A percentile compares a stretch with the other conserved stretches of the same genome.
These are phyloP conservation scores for Apamea monoglypha DNA, from an alignment of 2,888 invertebrate species.

Conservation along the genomic window DNA sequence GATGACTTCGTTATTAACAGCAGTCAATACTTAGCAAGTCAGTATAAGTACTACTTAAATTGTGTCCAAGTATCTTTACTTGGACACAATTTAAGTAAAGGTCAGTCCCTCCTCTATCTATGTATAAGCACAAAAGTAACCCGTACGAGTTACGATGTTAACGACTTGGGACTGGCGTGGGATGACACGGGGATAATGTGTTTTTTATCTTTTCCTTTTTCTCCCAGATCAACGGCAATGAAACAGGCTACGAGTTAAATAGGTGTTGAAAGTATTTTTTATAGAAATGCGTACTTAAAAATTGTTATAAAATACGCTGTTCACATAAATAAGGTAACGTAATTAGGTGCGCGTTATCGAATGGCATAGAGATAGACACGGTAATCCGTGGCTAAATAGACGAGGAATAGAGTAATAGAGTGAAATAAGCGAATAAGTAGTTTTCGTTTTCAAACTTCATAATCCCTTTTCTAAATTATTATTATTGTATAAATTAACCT, in stretches of 20 bases:
- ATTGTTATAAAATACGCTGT: background rate
- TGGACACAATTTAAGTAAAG: too few species aligned
- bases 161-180: constrained; percentile 54
- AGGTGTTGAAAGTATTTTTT: background rate
- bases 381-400: too few species aligned
- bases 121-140: constrained; percentile 47
- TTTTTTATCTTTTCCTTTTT: constrained; percentile 50
- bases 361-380: background rate
- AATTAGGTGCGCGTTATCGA: background rate
- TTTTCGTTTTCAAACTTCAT: background rate
- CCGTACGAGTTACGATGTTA: constrained; percentile 52
- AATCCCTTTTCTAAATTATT: background rate
- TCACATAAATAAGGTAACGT: background rate
- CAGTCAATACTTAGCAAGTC: constrained; percentile 18
- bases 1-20: constrained; percentile 9
- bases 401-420: background rate
- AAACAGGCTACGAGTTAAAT: constrained; percentile 9
- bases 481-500: background rate
- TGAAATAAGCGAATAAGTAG: background rate
- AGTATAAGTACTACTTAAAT: constrained; percentile 2
- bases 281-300: constrained; percentile 2
- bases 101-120: constrained; percentile 46
- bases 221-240: constrained; percentile 25
- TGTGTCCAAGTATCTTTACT: constrained; percentile 35
- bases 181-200: constrained; percentile 50